Base-by-base conservation (phyloP, 2,113 vertebrate genomes). In the Cairina moschata region DNA sequence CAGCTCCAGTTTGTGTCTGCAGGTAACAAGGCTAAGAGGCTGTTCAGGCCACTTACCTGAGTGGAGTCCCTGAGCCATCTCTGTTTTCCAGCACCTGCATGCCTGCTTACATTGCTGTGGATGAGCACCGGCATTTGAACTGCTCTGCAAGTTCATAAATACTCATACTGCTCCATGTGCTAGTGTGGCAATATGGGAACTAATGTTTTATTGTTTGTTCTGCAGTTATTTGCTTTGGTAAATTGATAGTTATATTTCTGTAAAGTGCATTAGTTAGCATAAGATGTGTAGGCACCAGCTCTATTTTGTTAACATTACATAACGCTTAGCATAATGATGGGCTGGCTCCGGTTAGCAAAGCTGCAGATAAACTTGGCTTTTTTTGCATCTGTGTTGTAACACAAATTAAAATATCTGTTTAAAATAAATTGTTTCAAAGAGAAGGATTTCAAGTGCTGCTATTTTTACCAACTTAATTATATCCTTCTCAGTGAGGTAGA, bases 391-490 rank as follows among this genome's bases (percentile, higher is more conserved):
- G 31, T 75, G 71, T 72, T 90, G 77, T 93, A 92, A 86, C 36
- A 25, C 23, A 83, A 77, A 88, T 96, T 88, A 55, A 93, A 88
- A 75, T 80, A 95, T 31, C 67, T 62, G 29, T 71, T 93, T 1
- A 0, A 94, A 96, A 80, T 40, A 50, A 91, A 65, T 72, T 52
- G 48, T 85, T 93, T 78, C 76, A 65, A 92, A 93, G 46, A 34
- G 29, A 81, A 84, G 75, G 60, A 42, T 66, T 79, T 72, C 40
- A 25, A 52, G 28, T 62, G 63, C 48, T 81, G 42, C 80, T 95
- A 91, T 92, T 91, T 97, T 96, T 80, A 62, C 20, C 13, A 36
- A 23, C 26, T 36, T 72, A 89, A 96, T 94, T 78, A 59, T 71
- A 85, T 48, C 42, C 58, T 68, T 79, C 86, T 93, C 59, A 25